Evolutionary conservation across 2,888 invertebrate species (phyloP).

Genomic region (Ephialtes manifestator): DNA sequence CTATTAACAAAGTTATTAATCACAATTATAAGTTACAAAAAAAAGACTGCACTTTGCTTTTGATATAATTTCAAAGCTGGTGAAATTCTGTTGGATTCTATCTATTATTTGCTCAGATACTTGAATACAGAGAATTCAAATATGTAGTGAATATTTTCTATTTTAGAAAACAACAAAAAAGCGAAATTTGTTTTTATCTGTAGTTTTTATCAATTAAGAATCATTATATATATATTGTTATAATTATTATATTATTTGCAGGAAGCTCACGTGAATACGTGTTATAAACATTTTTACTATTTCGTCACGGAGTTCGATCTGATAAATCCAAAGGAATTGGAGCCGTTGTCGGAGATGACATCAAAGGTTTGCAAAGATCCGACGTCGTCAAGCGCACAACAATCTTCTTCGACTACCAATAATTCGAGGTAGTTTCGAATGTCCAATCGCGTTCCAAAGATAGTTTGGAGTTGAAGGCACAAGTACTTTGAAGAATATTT

Average conservation of each 20-base stretch:
- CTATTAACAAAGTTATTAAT: neutral
- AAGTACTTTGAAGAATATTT: constrained; percentile 58
- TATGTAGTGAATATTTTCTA: no score
- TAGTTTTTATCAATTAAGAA: no score
- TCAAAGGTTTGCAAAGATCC: constrained; percentile 90
- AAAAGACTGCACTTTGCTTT: neutral
- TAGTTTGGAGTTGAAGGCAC: constrained; percentile 53
- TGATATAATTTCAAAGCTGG: neutral
- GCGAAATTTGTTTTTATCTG: no score
- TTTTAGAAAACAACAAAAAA: neutral
- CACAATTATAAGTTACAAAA: neutral
- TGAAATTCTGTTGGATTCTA: neutral
- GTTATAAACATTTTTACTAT: constrained; percentile 97
- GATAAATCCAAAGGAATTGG: constrained; percentile 93
- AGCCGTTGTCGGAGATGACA: constrained; percentile 94
- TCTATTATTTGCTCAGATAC: no score
- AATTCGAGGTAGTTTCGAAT: constrained; percentile 75
- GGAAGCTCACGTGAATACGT: constrained; percentile 97
- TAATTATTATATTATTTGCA: constrained; percentile 82
- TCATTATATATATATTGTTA: no score
- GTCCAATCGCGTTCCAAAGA: constrained; percentile 49
- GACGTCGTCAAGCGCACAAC: constrained; percentile 74
- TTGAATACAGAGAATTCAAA: no score
- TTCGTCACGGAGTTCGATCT: constrained; percentile 95
- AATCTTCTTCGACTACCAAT: constrained; percentile 70